A percentile compares a stretch with the other conserved stretches of the same genome.
Conservation (phyloP, 2,113 vertebrate genomes). For the Phodopus roborovskii region DNA sequence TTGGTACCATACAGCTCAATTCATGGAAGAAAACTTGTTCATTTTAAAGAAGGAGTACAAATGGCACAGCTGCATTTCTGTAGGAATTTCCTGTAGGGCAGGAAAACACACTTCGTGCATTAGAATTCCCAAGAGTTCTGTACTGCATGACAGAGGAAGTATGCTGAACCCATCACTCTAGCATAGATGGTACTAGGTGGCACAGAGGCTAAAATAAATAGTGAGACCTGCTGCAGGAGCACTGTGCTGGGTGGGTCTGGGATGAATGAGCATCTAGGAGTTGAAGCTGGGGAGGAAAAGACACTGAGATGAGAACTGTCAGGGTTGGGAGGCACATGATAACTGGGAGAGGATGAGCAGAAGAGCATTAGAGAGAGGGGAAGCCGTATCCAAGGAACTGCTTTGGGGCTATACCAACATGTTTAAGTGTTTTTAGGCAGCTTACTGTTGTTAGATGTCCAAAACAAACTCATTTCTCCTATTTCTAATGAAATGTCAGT, state of each 20-base stretch:
- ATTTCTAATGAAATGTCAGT: neutral
- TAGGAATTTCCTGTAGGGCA: neutral
- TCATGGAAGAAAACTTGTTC: neutral
- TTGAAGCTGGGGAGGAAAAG: neutral
- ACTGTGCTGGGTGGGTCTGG: neutral
- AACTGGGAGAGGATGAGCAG: neutral
- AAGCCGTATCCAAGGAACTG: neutral
- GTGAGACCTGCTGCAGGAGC: neutral
- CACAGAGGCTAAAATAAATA: neutral
- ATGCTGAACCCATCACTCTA: neutral
- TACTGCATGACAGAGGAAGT: neutral
- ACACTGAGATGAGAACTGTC: neutral
- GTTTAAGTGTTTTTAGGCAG: neutral
- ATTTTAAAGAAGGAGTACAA: neutral
- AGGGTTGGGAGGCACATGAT: neutral
- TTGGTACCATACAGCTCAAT: neutral
- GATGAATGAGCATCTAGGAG: neutral
- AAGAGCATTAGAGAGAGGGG: neutral
- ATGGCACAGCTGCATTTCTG: neutral
- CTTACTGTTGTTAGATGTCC: neutral
- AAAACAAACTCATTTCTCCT: neutral
- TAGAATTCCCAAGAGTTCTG: neutral
- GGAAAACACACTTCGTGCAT: neutral
- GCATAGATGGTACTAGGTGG: neutral
- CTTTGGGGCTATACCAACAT: neutral